Conservation (phyloP, 2,888 invertebrate genomes). For the Heteromurus nitidus region DNA sequence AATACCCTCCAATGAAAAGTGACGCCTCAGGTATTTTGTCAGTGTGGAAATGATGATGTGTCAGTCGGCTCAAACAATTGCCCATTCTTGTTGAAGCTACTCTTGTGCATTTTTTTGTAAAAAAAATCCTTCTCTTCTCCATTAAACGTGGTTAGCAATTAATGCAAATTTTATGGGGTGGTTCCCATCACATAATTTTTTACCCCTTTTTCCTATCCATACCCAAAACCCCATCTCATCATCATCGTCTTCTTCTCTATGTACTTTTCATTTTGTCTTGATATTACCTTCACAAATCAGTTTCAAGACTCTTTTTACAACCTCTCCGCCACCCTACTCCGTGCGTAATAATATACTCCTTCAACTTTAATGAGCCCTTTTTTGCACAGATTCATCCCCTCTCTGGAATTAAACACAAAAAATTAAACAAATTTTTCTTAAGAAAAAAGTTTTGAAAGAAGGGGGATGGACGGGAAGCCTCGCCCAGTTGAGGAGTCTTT, state of each 20-base stretch:
- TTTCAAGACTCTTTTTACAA: neutral
- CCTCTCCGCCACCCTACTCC: neutral
- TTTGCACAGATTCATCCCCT: neutral
- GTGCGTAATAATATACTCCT: neutral
- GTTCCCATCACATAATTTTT: slow-evolving; percentile 57
- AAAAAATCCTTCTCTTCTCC: too few relatives aligned
- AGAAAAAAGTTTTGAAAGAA: neutral
- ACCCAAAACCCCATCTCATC: neutral
- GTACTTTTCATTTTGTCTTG: too few relatives aligned
- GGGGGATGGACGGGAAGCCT: neutral
- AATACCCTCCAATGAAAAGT: neutral
- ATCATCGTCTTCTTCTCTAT: slow-evolving; percentile 15
- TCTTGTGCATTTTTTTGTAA: too few relatives aligned
- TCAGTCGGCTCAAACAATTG: slow-evolving; percentile 7
- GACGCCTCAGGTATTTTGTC: slow-evolving; percentile 34
- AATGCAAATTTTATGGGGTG: slow-evolving; percentile 69
- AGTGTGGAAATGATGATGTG: slow-evolving; percentile 18
- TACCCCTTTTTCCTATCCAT: neutral
- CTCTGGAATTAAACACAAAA: neutral
- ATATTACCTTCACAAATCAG: slow-evolving; percentile 54
- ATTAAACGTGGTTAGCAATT: slow-evolving; percentile 57
- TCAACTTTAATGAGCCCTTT: slow-evolving; percentile 3
- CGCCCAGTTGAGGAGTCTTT: too few relatives aligned
- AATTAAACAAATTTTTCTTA: neutral
- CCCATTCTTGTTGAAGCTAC: slow-evolving; percentile 2